Percentiles rank a stretch among this genome's conserved stretches.
phyloP scores from a whole-genome alignment of 2,888 invertebrate genomes.

The Leucophenga montana region DNA sequence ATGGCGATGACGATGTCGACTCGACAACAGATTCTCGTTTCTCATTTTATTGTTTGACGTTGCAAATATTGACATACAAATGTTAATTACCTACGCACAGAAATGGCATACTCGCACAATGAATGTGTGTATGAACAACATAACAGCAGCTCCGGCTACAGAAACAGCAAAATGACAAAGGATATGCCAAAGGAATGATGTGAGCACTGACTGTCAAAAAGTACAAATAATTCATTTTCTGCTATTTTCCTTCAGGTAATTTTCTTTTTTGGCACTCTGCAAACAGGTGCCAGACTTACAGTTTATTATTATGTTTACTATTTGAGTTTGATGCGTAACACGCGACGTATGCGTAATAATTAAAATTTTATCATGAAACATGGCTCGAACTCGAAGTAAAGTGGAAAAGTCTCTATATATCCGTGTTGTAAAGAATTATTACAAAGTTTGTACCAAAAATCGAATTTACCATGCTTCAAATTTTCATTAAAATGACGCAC shows the following conservation, averaged over 20 bases:
- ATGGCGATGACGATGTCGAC: no score
- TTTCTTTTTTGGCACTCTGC: not conserved
- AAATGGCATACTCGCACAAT: not conserved
- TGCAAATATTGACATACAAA: slow-evolving; percentile 53
- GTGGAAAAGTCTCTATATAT: no score
- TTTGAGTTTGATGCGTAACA: not conserved
- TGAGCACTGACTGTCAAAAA: no score
- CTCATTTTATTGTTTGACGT: slow-evolving; percentile 9
- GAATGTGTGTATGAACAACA: no score
- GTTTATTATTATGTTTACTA: not conserved
- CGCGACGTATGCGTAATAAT: no score
- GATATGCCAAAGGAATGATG: not conserved
- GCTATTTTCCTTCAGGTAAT: not conserved
- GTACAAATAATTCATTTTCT: no score
- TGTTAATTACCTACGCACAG: slow-evolving; percentile 50
- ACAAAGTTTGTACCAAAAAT: slow-evolving; percentile 34
- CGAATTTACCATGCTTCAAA: slow-evolving; percentile 46
- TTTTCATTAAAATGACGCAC: slow-evolving; percentile 62
- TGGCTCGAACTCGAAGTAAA: no score
- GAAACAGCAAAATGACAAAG: slow-evolving; percentile 27
- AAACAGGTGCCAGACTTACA: not conserved
- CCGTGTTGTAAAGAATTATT: not conserved
- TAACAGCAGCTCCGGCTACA: slow-evolving; percentile 11
- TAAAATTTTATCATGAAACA: no score
- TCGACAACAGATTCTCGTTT: not conserved